Evolutionary conservation across 2,113 vertebrate species (phyloP), one percentile per base, ranked within the genome.

Genomic region (Rhipidura dahli): DNA sequence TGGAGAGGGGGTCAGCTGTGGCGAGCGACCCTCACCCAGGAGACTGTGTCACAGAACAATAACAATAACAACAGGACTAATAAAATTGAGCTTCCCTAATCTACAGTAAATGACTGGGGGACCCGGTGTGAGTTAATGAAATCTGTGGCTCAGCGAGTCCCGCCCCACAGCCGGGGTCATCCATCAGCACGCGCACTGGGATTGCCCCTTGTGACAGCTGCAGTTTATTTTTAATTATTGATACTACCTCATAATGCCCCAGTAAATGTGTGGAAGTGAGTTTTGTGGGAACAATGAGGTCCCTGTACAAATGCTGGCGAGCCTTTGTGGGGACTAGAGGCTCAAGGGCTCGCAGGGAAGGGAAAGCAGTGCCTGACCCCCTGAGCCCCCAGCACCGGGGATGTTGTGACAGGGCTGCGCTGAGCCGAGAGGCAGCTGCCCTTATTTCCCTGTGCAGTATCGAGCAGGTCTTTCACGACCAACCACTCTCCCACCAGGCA

Each of bases 161-260:
- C 0, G 30, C 26, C 63, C 78, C 87, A 28, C 16, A 37, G 80
- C 65, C 7, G 8, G 90, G 91, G 69, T 33, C 69, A 75, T 93
- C 73, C 85, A 82, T 89, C 96, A 90, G 50, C 69, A n/a, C 82
- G 10, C 23, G 68, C 65, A 19, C 73, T 65, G 71, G 69, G 51
- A 60, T 71, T 7, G 1, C 83, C 65, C 53, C 6, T 60, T 92
- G 70, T 39, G 50, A 89, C 87, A 87, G 64, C 27, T 51, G 83
- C n/a, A 60, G 76, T 28, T 96, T 82, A 54, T 76, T 93, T 94
- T 90, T 92, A 90, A 95, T 95, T 89, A 93, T 87, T 49, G 85
- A 83, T 92, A 69, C 72, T 68, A 19, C 40, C 78, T 89, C 42
- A 4, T 50, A 53, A 64, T 4, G n/a, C 59, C 80, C 80, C 84